Conservation (phyloP, 2,113 vertebrate genomes). For the Pollachius pollachius region DNA sequence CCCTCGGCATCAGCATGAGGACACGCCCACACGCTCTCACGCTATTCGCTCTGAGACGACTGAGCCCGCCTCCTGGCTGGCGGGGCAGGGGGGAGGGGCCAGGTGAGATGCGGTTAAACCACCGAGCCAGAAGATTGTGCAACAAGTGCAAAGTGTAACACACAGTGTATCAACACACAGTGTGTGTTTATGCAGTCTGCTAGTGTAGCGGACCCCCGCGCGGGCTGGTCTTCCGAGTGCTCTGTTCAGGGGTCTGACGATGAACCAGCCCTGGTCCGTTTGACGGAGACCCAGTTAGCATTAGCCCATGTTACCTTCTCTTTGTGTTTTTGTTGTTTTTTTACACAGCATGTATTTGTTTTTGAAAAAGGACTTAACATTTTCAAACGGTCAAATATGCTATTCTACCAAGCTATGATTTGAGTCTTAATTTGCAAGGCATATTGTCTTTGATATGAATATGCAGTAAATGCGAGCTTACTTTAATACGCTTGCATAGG, state of each 20-base stretch:
- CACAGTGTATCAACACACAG: conserved; percentile 8
- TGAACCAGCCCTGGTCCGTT: neutral
- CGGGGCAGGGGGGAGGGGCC: neutral
- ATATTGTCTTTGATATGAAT: no score
- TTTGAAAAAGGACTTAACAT: no score
- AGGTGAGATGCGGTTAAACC: conserved; percentile 7
- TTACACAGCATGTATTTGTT: no score
- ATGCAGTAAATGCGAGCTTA: no score
- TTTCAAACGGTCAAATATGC: no score
- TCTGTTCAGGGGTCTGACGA: conserved; percentile 16
- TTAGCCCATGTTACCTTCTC: conserved; percentile 9
- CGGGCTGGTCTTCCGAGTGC: conserved; percentile 36
- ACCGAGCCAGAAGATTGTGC: conserved; percentile 30
- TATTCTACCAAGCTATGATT: no score
- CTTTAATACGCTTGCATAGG: no score
- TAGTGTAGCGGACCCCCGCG: conserved; percentile 39
- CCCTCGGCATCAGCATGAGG: no score
- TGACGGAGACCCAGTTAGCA: conserved; percentile 43
- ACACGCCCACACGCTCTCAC: no score
- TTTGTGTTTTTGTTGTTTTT: no score
- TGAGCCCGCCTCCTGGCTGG: neutral
- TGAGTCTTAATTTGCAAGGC: no score
- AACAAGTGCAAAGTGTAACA: conserved; percentile 28
- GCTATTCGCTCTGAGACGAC: neutral
- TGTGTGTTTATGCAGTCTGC: conserved; percentile 40